These are phyloP conservation scores for Diarsia rubi DNA, from an alignment of 2,888 invertebrate genomes.

Conservation along the genomic window DNA sequence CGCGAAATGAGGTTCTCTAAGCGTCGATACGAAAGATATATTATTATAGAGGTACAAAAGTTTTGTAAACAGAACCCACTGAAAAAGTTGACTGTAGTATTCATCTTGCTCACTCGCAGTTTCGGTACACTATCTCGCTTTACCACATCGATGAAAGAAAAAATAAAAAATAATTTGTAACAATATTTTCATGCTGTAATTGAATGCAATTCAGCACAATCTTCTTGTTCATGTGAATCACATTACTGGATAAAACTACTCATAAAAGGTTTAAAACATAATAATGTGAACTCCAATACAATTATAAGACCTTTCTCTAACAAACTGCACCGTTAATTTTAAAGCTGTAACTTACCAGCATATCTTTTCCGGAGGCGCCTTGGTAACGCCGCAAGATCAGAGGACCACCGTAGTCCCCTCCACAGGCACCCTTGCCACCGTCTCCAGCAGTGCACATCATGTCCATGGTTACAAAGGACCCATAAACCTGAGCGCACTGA, in stretches of 20 bases:
- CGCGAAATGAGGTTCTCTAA: no score
- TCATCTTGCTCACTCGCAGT: neutral
- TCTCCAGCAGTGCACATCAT: constrained; percentile 36
- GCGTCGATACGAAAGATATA: neutral
- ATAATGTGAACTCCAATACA: neutral
- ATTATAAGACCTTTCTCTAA: neutral
- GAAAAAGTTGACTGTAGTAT: neutral
- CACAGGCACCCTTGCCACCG: constrained; percentile 40
- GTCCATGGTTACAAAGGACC: constrained; percentile 17
- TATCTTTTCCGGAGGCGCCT: constrained; percentile 15
- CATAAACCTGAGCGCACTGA: constrained; percentile 28
- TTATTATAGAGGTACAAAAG: neutral
- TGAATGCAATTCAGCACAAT: neutral
- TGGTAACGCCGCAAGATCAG: constrained; percentile 36
- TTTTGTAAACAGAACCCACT: neutral
- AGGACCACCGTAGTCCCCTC: constrained; percentile 41
- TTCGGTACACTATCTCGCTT: neutral
- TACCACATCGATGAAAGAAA: neutral
- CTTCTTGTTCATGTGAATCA: neutral
- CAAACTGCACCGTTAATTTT: no score
- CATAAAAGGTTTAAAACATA: neutral
- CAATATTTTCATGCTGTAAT: neutral
- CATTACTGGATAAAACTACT: neutral
- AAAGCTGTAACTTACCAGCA: constrained; percentile 25
- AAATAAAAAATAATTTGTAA: neutral